phyloP scores from a whole-genome alignment of 2,888 invertebrate species.

The Paralinhomoeus sp. region DNA sequence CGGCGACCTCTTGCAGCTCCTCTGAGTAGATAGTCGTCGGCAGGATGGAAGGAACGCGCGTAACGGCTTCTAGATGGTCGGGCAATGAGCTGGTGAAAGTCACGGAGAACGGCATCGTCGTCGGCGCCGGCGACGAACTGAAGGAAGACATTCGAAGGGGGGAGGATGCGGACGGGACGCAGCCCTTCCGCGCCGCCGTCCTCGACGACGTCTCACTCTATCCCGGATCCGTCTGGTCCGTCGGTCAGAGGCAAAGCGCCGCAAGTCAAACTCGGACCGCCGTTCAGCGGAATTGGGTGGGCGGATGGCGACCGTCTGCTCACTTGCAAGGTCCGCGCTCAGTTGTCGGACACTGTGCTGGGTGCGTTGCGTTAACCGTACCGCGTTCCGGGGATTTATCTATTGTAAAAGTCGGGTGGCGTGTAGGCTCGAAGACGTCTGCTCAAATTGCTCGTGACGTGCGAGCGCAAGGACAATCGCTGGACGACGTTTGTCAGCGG shows the following conservation, averaged over 20 bases:
- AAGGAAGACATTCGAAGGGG: no score
- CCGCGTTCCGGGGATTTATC: no score
- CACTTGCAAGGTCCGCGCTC: conserved; percentile 15
- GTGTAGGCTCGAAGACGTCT: background rate
- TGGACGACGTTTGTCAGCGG: background rate
- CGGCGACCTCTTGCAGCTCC: background rate
- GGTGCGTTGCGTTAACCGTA: no score
- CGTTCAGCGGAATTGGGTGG: conserved; percentile 12
- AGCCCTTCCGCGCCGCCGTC: no score
- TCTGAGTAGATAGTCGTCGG: background rate
- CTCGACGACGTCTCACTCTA: no score
- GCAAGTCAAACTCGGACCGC: no score
- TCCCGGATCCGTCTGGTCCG: no score
- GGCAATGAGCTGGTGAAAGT: background rate
- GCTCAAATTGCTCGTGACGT: background rate
- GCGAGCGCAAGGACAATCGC: background rate
- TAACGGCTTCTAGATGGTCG: background rate
- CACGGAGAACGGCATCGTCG: background rate
- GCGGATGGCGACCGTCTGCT: conserved; percentile 13
- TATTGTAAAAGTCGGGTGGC: background rate
- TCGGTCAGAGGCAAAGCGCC: no score
- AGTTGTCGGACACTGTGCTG: conserved; percentile 3
- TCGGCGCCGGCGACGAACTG: background rate
- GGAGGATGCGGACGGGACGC: background rate
- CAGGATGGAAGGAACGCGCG: background rate